Base-by-base conservation (phyloP, 2,113 vertebrate genomes). In the Nerophis ophidion region DNA sequence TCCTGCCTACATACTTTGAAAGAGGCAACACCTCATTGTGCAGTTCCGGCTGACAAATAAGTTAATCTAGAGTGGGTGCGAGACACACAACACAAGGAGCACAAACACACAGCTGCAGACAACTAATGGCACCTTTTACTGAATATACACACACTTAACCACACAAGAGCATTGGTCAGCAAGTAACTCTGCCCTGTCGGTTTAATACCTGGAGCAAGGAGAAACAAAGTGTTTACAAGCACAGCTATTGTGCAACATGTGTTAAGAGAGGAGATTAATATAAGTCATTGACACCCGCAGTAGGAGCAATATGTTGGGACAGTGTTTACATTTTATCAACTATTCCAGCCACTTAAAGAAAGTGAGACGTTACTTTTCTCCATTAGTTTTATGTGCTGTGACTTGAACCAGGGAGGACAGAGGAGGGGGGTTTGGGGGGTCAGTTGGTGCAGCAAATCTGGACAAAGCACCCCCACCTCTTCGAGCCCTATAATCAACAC, bases 1-100 rank as follows among this genome's bases (percentile, higher is more conserved):
- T 87, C 83, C 85, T 86, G 81, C 63, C 59, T 68, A 63, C 6
- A 44, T 68, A 60, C 73, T 84, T 84, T 81, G 80, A 82, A 88
- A 77, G 68, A 17, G 19, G 73, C 67, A 71, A 88, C 84, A 86
- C 81, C 79, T 85, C 81, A 76, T 71, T 86, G 79, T 75, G 65
- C 44, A 47, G 76, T 55, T 72, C 68, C 33, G 58, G 56, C 71
- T 72, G 64, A 74, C 74, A 79, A 76, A 71, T 66, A 72, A 75
- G 71, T 61, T 34, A 35, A 55, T 71, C 62, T 55, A 63, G 57
- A 79, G 59, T 54, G 61, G 63, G 67, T 57, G 60, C 36, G 55
- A 72, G 61, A 68, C 57, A 57, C 57, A 71, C 57, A 71, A 63
- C 80, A 62, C 26, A 40, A 55, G 45, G 45, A 50, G 61, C 54